Evolutionary conservation across 2,113 vertebrate species (phyloP).

Genomic region (Meleagris gallopavo): DNA sequence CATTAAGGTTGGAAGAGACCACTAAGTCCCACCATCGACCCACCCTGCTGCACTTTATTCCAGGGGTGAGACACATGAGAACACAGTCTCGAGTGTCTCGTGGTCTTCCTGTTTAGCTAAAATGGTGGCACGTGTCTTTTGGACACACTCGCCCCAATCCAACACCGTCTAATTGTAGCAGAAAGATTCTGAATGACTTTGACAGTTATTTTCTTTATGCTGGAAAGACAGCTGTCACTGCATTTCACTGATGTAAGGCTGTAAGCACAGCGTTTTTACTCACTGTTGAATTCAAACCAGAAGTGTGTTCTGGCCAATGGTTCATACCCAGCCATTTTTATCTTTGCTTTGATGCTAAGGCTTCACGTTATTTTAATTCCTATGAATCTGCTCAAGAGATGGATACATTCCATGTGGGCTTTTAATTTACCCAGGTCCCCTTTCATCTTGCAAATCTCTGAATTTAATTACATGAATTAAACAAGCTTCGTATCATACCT

Average conservation of each 20-base stretch:
- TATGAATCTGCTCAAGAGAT: background rate
- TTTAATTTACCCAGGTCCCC: background rate
- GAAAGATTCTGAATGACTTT: background rate
- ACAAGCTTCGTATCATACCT: background rate
- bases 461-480: background rate
- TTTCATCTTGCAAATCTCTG: constrained; percentile 28
- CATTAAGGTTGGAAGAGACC: too few relatives aligned
- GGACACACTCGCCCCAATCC: background rate
- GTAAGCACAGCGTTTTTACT: background rate
- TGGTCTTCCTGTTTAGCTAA: background rate
- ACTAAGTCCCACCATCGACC: too few relatives aligned
- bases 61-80: background rate
- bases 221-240: background rate
- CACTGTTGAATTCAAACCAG: background rate
- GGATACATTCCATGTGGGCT: background rate
- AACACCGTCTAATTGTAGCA: background rate
- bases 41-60: background rate
- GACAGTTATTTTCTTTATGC: background rate
- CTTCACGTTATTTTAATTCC: background rate
- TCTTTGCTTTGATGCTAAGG: background rate
- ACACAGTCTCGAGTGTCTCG: background rate
- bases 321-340: background rate
- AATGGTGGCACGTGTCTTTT: background rate
- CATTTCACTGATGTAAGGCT: background rate
- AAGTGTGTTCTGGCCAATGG: background rate